These are phyloP conservation scores for Epinephelus lanceolatus DNA, from an alignment of 2,113 vertebrate species.

Conservation along the genomic window DNA sequence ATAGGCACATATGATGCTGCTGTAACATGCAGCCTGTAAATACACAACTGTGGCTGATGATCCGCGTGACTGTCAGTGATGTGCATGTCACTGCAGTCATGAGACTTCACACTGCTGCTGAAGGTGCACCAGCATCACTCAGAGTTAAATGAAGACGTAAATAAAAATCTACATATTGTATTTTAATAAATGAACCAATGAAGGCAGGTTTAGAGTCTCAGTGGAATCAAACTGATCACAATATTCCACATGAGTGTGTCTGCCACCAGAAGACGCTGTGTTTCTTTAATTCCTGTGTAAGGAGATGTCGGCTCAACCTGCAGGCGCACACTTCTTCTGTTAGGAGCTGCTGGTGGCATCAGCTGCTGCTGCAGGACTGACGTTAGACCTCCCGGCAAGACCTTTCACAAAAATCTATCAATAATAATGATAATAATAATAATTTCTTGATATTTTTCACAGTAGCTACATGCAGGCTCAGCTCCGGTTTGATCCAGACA, in stretches of 20 bases:
- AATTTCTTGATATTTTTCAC: background rate
- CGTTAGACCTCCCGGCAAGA: slow-evolving; percentile 8
- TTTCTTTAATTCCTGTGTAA: slow-evolving; percentile 53
- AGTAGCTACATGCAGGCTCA: background rate
- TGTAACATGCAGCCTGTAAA: background rate
- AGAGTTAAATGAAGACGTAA: background rate
- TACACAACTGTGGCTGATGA: slow-evolving; percentile 14
- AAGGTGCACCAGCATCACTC: background rate
- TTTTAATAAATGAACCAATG: background rate
- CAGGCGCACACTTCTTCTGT: slow-evolving; percentile 32
- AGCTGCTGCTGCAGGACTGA: slow-evolving; percentile 11
- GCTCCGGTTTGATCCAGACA: slow-evolving; percentile 27
- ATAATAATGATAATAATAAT: background rate
- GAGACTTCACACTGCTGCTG: background rate
- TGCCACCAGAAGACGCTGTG: slow-evolving; percentile 83
- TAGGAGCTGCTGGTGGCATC: slow-evolving; percentile 14
- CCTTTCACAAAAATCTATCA: background rate
- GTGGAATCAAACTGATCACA: background rate
- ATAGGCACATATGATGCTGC: slow-evolving; percentile 5
- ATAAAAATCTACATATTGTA: background rate
- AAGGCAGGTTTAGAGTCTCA: background rate
- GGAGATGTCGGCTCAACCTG: slow-evolving; percentile 21
- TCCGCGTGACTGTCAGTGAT: slow-evolving; percentile 31
- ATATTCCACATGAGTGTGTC: background rate
- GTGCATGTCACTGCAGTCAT: slow-evolving; percentile 22